phyloP scores from a whole-genome alignment of 64 coral and sea anemone species.

The Actinia tenebrosa region DNA sequence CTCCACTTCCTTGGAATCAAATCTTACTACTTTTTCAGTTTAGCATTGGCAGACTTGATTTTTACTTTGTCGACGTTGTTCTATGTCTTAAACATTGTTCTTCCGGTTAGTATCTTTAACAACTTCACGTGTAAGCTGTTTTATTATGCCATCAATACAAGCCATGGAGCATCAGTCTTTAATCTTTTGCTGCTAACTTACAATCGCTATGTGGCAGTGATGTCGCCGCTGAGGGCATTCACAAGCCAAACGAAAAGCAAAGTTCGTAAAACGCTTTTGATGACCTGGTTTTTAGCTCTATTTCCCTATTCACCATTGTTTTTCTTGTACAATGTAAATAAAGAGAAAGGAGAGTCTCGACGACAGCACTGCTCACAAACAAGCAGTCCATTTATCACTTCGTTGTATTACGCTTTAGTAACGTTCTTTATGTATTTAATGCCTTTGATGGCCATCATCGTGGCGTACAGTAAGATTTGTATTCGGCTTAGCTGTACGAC shows the following conservation, averaged over 20 bases:
- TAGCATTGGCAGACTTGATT: conserved; percentile 40
- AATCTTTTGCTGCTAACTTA: conserved; percentile 42
- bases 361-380: neutral
- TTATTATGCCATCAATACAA: conserved; percentile 46
- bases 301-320: neutral
- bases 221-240: conserved; percentile 20
- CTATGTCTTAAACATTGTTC: conserved; percentile 22
- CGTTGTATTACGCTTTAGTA: conserved; percentile 6
- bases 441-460: neutral
- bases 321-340: neutral
- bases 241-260: neutral
- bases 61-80: conserved; percentile 32
- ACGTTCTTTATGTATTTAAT: neutral
- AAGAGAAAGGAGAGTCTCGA: neutral
- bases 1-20: conserved; percentile 41
- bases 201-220: conserved; percentile 36
- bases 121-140: conserved; percentile 36
- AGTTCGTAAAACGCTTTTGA: neutral
- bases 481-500: neutral
- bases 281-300: conserved; percentile 23
- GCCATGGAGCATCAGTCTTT: conserved; percentile 26
- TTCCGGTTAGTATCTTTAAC: conserved; percentile 9
- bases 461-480: neutral
- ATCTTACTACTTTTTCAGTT: conserved; percentile 38
- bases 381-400: conserved; percentile 13